A percentile compares a stretch with the other conserved stretches of the same genome.
Evolutionary conservation across 2,888 invertebrate species (phyloP).

Genomic region (Dilophus febrilis): DNA sequence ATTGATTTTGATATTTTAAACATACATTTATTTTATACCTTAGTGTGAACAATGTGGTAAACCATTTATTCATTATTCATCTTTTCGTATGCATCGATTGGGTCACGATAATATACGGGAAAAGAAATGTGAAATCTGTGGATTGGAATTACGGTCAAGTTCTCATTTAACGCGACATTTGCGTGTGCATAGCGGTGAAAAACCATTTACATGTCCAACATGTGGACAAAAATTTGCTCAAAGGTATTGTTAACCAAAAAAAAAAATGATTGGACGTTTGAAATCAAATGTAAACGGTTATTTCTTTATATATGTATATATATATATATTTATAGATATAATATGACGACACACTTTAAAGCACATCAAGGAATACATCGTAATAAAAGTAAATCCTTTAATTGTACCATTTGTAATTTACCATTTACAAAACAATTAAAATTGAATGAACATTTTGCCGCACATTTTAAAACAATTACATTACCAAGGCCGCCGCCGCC

Average conservation of each 20-base stretch:
- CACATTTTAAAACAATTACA: too few relatives aligned
- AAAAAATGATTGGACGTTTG: too few relatives aligned
- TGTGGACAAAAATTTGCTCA: slow-evolving; percentile 5
- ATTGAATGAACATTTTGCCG: too few relatives aligned
- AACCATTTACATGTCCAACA: slow-evolving; percentile 2
- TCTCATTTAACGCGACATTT: too few relatives aligned
- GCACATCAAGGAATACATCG: background rate
- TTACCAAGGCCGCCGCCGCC: too few relatives aligned
- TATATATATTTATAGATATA: too few relatives aligned
- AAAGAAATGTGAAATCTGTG: slow-evolving; percentile 23
- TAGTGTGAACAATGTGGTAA: slow-evolving; percentile 29
- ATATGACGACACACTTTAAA: slow-evolving; percentile 1
- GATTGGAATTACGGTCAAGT: slow-evolving; percentile 19
- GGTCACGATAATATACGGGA: slow-evolving; percentile 22
- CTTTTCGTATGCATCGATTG: slow-evolving; percentile 29
- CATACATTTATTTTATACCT: background rate
- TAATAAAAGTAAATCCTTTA: background rate
- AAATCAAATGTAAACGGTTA: too few relatives aligned
- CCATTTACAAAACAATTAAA: too few relatives aligned
- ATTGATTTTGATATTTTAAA: too few relatives aligned
- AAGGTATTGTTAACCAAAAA: too few relatives aligned
- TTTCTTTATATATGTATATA: too few relatives aligned
- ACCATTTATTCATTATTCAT: slow-evolving; percentile 29
- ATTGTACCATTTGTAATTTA: too few relatives aligned
- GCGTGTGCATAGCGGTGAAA: background rate